phyloP scores from a whole-genome alignment of 2,797 vertebrate genomes.

The Thripadectes ignobilis region DNA sequence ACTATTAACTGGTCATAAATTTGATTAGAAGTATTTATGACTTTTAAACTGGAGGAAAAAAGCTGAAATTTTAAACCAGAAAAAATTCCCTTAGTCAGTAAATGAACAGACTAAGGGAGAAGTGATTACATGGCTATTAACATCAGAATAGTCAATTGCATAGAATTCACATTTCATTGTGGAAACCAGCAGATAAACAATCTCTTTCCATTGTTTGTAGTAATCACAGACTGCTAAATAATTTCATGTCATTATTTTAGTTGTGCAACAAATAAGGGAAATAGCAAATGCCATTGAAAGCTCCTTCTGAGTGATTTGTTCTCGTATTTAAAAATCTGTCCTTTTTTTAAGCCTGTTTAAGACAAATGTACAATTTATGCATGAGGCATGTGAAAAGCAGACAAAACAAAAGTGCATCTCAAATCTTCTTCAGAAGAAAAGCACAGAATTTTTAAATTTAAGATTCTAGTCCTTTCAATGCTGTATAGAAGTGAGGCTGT shows the following conservation, averaged over 20 bases:
- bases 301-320: neutral
- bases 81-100: neutral
- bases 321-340: neutral
- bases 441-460: neutral
- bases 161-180: neutral
- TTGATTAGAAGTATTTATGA: neutral
- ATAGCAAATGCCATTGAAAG: neutral
- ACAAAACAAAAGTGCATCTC: neutral
- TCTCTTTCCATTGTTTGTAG: conserved; percentile 13
- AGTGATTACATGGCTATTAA: neutral
- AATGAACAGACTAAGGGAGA: neutral
- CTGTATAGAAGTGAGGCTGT: neutral
- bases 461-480: neutral
- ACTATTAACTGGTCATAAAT: neutral
- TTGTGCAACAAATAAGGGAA: conserved; percentile 12
- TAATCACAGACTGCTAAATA: conserved; percentile 11
- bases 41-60: neutral
- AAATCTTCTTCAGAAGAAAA: neutral
- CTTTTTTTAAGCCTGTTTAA: neutral
- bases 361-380: neutral
- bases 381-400: neutral
- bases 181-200: conserved; percentile 1
- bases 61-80: neutral
- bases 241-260: conserved; percentile 13
- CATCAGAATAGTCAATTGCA: neutral